Percentiles rank a stretch among this genome's conserved stretches.
Evolutionary conservation across 1,140 invertebrate species (phyloP).

Genomic region (Adoxophyes honmai): DNA sequence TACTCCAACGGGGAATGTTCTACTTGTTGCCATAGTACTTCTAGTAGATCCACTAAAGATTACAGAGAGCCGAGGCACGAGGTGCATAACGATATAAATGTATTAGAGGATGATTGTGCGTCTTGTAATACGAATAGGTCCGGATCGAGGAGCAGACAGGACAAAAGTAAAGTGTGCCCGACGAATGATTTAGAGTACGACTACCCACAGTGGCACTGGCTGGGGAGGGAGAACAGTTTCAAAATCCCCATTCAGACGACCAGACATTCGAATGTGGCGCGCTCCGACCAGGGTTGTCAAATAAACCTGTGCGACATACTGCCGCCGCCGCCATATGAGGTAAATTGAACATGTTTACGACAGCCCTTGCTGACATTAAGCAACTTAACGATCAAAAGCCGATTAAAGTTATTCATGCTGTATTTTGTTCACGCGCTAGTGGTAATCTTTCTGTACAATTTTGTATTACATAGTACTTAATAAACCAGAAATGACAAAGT

Average conservation of each 20-base stretch:
- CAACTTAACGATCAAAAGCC: conserved; percentile 10
- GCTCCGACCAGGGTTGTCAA: conserved; percentile 72
- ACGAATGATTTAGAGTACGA: conserved; percentile 71
- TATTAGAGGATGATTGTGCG: conserved; percentile 60
- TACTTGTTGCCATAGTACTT: conserved; percentile 69
- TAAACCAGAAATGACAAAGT: too few relatives aligned
- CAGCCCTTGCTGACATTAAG: conserved; percentile 20
- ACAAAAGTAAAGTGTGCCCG: conserved; percentile 69
- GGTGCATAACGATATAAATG: conserved; percentile 56
- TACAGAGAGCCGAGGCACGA: conserved; percentile 64
- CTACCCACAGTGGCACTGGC: conserved; percentile 72
- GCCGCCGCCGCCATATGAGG: conserved; percentile 71
- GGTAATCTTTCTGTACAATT: background rate
- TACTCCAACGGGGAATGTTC: conserved; percentile 72
- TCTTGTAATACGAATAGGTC: conserved; percentile 66
- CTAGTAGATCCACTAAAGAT: conserved; percentile 68
- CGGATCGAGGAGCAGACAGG: conserved; percentile 64
- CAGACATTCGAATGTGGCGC: conserved; percentile 62
- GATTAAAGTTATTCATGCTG: conserved; percentile 22
- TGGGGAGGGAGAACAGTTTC: conserved; percentile 72
- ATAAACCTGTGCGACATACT: conserved; percentile 76
- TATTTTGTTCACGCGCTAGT: background rate
- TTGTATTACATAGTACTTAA: background rate
- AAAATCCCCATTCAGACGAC: conserved; percentile 68
- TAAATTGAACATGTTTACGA: conserved; percentile 48